These are phyloP conservation scores for Corvus moneduloides DNA, from an alignment of 2,113 vertebrate genomes.

Conservation along the genomic window DNA sequence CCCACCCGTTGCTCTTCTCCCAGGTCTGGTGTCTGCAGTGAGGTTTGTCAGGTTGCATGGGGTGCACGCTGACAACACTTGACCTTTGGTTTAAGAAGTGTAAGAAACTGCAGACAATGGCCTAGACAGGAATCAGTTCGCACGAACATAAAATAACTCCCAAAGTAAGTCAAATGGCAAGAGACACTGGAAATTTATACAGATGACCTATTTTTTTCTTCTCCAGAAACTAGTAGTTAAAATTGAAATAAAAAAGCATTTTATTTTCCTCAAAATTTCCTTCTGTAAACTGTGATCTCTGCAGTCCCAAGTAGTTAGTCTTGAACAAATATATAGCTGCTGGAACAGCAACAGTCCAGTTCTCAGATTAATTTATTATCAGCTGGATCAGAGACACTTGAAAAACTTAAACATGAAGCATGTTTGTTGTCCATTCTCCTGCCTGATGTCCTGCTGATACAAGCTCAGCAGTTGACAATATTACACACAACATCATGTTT, in stretches of 20 bases:
- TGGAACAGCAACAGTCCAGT: not conserved
- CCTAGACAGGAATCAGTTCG: not conserved
- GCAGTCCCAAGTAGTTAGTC: not conserved
- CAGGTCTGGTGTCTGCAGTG: not conserved
- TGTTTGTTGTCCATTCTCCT: not conserved
- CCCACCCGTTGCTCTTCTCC: fast-evolving
- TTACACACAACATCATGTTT: not conserved
- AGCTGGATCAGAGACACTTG: not conserved
- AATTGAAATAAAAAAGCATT: not conserved
- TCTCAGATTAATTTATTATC: not conserved
- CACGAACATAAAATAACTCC: not conserved
- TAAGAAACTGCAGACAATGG: not conserved
- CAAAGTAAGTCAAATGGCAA: not conserved
- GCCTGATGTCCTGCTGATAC: not conserved
- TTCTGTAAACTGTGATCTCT: not conserved
- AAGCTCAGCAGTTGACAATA: not conserved
- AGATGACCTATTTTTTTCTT: fast-evolving
- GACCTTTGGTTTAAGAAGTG: not conserved
- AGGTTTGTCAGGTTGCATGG: not conserved
- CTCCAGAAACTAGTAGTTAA: not conserved
- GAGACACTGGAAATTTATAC: not conserved
- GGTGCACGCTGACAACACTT: not conserved
- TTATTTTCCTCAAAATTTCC: not conserved
- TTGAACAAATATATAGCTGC: not conserved
- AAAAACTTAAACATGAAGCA: not conserved